Evolutionary conservation across 2,888 invertebrate species (phyloP).

Genomic region (Nebria salina): DNA sequence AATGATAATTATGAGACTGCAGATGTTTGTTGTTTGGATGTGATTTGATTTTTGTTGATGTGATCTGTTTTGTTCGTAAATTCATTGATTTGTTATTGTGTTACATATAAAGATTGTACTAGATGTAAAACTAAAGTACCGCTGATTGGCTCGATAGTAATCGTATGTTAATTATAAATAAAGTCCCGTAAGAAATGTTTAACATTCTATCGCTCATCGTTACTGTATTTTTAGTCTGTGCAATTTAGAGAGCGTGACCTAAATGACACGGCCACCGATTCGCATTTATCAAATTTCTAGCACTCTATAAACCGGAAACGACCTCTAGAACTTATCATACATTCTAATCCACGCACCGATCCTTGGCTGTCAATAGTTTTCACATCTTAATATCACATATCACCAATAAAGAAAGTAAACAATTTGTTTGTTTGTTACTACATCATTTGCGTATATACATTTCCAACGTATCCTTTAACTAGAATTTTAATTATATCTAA

Average conservation of each 20-base stretch:
- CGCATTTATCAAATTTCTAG: not conserved
- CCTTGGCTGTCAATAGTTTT: not conserved
- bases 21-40: no score
- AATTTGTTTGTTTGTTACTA: no score
- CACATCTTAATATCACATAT: not conserved
- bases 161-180: not conserved
- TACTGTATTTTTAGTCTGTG: not conserved
- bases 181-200: not conserved
- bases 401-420: no score
- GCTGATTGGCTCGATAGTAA: not conserved
- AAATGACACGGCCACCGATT: slow-evolving; percentile 1
- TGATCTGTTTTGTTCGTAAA: no score
- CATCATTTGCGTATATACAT: no score
- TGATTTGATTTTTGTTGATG: no score
- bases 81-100: no score
- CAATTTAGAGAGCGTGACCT: slow-evolving; percentile 1
- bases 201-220: slow-evolving; percentile 1
- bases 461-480: no score
- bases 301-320: not conserved
- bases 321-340: not conserved
- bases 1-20: no score
- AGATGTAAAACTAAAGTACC: no score
- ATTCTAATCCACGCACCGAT: not conserved
- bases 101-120: no score
- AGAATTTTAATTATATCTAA: no score